Evolutionary conservation across 2,797 vertebrate genomes (phyloP).

Genomic region (Anabas testudineus): DNA sequence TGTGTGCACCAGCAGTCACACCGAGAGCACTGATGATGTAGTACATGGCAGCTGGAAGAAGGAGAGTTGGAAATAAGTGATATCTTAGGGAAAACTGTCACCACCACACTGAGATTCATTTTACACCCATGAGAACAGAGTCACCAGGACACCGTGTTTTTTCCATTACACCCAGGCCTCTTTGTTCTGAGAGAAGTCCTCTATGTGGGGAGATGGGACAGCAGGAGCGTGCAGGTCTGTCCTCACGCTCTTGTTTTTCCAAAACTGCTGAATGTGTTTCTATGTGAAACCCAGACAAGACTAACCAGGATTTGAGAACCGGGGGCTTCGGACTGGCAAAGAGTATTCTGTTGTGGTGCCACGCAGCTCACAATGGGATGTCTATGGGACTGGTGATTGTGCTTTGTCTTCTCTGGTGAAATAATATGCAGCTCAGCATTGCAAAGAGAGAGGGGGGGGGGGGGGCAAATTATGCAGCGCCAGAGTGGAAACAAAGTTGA

Average conservation of each 20-base stretch:
- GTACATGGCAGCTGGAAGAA: constrained; percentile 81
- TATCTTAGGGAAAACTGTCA: constrained; percentile 44
- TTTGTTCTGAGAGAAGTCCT: constrained; percentile 49
- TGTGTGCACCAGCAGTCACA: constrained; percentile 93
- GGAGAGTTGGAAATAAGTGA: constrained; percentile 41
- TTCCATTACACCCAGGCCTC: constrained; percentile 50
- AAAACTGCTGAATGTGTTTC: constrained; percentile 73
- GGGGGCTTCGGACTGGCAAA: constrained; percentile 71
- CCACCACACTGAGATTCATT: constrained; percentile 33
- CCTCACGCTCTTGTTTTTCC: constrained; percentile 70
- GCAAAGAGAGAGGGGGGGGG: constrained; percentile 65
- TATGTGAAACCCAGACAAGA: constrained; percentile 73
- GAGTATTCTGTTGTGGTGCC: constrained; percentile 77
- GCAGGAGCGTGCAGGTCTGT: constrained; percentile 50
- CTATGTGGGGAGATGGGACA: constrained; percentile 45
- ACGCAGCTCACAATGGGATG: constrained; percentile 79
- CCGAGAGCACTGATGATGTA: constrained; percentile 89
- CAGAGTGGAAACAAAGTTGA: constrained; percentile 74
- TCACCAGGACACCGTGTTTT: constrained; percentile 56
- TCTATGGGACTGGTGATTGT: constrained; percentile 80
- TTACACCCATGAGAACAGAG: constrained; percentile 40
- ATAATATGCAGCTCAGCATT: constrained; percentile 78
- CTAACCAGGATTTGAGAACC: constrained; percentile 67
- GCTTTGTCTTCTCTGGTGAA: constrained; percentile 79
- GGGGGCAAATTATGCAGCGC: constrained; percentile 67